Evolutionary conservation across 30 jellyfish, hydroid and myxozoan genomes (phyloP).

Genomic region (Nemopilema nomurai): DNA sequence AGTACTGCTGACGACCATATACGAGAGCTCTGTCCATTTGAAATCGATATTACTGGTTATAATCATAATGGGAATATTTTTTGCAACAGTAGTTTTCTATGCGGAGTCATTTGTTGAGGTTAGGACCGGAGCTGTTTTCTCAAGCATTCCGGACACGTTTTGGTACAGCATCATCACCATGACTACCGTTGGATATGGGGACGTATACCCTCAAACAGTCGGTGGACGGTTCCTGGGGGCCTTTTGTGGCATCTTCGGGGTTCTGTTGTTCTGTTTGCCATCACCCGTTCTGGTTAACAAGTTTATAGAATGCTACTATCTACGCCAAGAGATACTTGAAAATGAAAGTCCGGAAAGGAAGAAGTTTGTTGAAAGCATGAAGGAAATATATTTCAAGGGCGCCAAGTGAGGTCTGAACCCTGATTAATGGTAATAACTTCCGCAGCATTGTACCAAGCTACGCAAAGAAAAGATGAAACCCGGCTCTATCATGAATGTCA

Average conservation of each 20-base stretch:
- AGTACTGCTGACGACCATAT: constrained; percentile 65
- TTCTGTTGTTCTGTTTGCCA: constrained; percentile 86
- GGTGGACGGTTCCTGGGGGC: constrained; percentile 81
- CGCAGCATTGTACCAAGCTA: too few species aligned
- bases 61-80: constrained; percentile 53
- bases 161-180: constrained; percentile 87
- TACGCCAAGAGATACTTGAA: constrained; percentile 33
- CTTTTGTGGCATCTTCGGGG: constrained; percentile 68
- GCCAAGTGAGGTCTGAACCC: constrained; percentile 1
- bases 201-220: constrained; percentile 74
- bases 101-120: constrained; percentile 25
- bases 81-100: constrained; percentile 73
- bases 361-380: constrained; percentile 78
- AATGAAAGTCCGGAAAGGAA: constrained; percentile 59
- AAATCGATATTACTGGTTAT: constrained; percentile 52
- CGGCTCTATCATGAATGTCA: too few species aligned
- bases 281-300: constrained; percentile 86
- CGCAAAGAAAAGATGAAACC: too few species aligned
- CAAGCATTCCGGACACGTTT: constrained; percentile 76
- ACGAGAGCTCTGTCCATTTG: constrained; percentile 71
- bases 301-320: constrained; percentile 79
- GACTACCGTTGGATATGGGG: constrained; percentile 95
- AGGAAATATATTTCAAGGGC: constrained; percentile 63
- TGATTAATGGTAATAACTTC: too few species aligned
- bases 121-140: constrained; percentile 2